Percentiles rank a stretch among this genome's conserved stretches.
Conservation (phyloP, 2,888 invertebrate species). For the Malthinus flaveolus region DNA sequence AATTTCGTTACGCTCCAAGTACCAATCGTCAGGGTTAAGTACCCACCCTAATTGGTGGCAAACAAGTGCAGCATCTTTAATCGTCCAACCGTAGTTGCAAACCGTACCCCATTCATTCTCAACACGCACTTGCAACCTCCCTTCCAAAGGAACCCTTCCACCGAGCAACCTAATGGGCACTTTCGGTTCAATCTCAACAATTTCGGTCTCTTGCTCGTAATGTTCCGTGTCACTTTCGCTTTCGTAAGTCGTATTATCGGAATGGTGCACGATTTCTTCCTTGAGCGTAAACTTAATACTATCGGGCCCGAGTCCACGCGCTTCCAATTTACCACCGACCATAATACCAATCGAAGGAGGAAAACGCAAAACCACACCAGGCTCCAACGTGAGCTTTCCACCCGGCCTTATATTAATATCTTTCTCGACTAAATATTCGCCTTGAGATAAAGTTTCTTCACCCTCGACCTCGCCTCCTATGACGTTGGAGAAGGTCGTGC, state of each 20-base stretch:
- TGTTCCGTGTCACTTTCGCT: slow-evolving; percentile 61
- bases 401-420: slow-evolving; percentile 95
- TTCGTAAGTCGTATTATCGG: slow-evolving; percentile 66
- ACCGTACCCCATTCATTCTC: slow-evolving; percentile 95
- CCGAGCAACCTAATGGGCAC: slow-evolving; percentile 80
- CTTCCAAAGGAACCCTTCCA: slow-evolving; percentile 80
- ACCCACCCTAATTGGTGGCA: slow-evolving; percentile 94
- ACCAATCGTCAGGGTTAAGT: slow-evolving; percentile 91
- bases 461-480: slow-evolving; percentile 95
- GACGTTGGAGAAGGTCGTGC: slow-evolving; percentile 63
- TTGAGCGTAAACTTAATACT: slow-evolving; percentile 80
- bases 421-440: slow-evolving; percentile 87
- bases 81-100: slow-evolving; percentile 95
- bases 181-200: slow-evolving; percentile 64
- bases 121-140: slow-evolving; percentile 82
- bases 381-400: slow-evolving; percentile 84
- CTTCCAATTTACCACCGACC: slow-evolving; percentile 90
- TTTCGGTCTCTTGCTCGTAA: slow-evolving; percentile 60
- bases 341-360: slow-evolving; percentile 94
- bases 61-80: slow-evolving; percentile 86
- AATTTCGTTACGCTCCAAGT: slow-evolving; percentile 78
- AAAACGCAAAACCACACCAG: slow-evolving; percentile 88
- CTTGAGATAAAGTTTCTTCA: slow-evolving; percentile 76
- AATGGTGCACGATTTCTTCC: slow-evolving; percentile 69
- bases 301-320: slow-evolving; percentile 76